Percentiles rank a stretch among this genome's conserved stretches.
Evolutionary conservation across 1,140 invertebrate genomes (phyloP).

Genomic region (Latrodectus geometricus): DNA sequence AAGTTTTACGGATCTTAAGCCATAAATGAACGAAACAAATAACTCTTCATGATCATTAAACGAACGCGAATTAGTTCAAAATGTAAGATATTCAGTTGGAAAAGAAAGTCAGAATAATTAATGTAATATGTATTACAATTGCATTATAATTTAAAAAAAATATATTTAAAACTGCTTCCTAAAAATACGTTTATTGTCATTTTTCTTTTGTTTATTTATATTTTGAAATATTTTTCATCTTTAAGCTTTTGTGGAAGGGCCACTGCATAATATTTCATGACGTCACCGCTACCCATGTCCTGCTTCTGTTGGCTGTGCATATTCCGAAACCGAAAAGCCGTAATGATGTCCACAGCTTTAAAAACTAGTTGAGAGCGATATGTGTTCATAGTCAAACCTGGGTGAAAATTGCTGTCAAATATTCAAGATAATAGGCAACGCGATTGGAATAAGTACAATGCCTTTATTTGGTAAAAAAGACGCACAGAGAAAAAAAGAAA

Average conservation of each 20-base stretch:
- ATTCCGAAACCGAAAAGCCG: slow-evolving; percentile 10
- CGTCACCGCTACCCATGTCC: slow-evolving; percentile 54
- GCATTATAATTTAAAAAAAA: too few species aligned
- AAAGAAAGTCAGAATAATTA: too few species aligned
- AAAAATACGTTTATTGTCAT: too few species aligned
- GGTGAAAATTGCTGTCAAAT: background rate
- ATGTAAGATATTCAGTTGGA: too few species aligned
- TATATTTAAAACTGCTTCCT: too few species aligned
- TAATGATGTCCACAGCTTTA: slow-evolving; percentile 30
- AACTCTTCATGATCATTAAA: too few species aligned
- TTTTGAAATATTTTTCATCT: background rate
- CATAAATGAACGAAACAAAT: too few species aligned
- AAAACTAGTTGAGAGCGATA: slow-evolving; percentile 29
- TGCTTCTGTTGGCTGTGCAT: slow-evolving; percentile 46
- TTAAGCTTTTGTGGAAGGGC: background rate
- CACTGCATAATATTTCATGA: slow-evolving; percentile 5
- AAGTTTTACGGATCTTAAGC: too few species aligned
- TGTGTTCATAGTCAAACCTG: slow-evolving; percentile 20
- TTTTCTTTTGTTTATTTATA: too few species aligned
- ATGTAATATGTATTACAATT: too few species aligned
- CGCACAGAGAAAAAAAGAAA: slow-evolving; percentile 70
- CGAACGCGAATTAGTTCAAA: too few species aligned
- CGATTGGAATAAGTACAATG: slow-evolving; percentile 72
- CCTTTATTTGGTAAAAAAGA: slow-evolving; percentile 84
- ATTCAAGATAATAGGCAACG: background rate